Base-by-base conservation (phyloP, 2,113 vertebrate species). In the Puma concolor region DNA sequence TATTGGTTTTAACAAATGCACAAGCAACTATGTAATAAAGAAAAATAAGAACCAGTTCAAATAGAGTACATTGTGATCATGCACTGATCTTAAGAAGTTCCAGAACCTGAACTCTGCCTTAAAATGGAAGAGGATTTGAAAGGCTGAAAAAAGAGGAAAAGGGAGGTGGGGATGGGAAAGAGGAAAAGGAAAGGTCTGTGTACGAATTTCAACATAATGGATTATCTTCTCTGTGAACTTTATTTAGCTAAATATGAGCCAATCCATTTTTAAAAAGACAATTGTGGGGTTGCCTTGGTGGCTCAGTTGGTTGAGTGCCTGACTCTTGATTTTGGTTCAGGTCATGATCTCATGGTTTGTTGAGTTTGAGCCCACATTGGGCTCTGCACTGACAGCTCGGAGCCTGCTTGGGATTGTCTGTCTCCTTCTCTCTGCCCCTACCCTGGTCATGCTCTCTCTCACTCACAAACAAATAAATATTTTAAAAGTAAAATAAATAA, bases 1-100 rank as follows among this genome's bases (percentile, higher is more conserved):
- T 38, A 11, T 66, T 86, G 4, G 1, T 91, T 96, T 97, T 95
- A 90, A 33, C 33, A 94, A 94, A 84, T 84, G 66, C 8, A 41
- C 5, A 19, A 89, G 29, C 4, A 52, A 4, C 31, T n/a, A 4
- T n/a, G 0, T 74, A 66, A 74, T 44, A 41, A 69, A 67, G 4
- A 64, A 54, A 57, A 76, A 23, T n/a, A 69, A 84, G 11, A 54
- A 63, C 52, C 1, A 64, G 11, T 77, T 97, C 29, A 85, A 60
- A 74, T 87, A 71, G 4, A 90, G 41, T 33, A 48, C 36, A 14
- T 14, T 79, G 17, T 88, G 31, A 77, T 15, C 12, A 60, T 54
- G 9, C 2, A 48, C 71, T 90, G 7, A 38, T 87, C 17, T 71
- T 84, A 82, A 71, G 16, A 83, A 52, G 25, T 88, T 64, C 12